Evolutionary conservation across 2,888 invertebrate genomes (phyloP), one percentile per base, ranked within the genome.

Genomic region (Hydropsyche betteni): DNA sequence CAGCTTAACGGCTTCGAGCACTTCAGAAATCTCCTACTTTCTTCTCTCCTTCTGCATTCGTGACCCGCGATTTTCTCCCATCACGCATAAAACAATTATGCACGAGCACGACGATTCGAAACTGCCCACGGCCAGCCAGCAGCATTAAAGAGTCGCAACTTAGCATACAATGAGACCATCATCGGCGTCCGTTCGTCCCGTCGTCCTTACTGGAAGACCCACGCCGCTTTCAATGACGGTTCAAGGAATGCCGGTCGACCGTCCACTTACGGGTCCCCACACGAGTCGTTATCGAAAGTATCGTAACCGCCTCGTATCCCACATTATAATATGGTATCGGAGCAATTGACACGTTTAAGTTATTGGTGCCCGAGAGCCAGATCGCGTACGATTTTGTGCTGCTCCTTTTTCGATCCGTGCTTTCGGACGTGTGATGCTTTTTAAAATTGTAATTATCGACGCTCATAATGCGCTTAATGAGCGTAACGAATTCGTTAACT

Each of bases 401-500:
- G 53, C 12, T 14, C 16, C 53, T 16, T n/a, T 16, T 53, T 53
- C 1, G 53, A 53, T 12, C 24, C 24, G 10, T 61, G 7, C 33
- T 24, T 14, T 53, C 53, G 12, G 4, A 53, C 16, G 14, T 24
- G 58, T 58, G 14, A 7, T 24, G 8, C 8, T 24, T 24, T 58
- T 58, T 16, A 1, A 24, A 58, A 8, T 10, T 24, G 24, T 24
- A 24, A 24, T 12, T 55, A 55, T 55, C 55, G 12, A 16, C 16
- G 55, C 16, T 12, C 7, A 64, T 34, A 36, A 64, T 64, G 36
- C 64, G 64, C 64, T 64, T 64, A 36, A 64, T 36, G 36, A 64
- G 64, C 64, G 64, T 34, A 64, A 64, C 64, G 36, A 64, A 64
- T 64, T 36, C 34, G 34, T 64, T 64, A 64, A 64, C 64, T 12